phyloP scores from a whole-genome alignment of 2,113 vertebrate genomes.

The Cyphomyrus discorhynchus region DNA sequence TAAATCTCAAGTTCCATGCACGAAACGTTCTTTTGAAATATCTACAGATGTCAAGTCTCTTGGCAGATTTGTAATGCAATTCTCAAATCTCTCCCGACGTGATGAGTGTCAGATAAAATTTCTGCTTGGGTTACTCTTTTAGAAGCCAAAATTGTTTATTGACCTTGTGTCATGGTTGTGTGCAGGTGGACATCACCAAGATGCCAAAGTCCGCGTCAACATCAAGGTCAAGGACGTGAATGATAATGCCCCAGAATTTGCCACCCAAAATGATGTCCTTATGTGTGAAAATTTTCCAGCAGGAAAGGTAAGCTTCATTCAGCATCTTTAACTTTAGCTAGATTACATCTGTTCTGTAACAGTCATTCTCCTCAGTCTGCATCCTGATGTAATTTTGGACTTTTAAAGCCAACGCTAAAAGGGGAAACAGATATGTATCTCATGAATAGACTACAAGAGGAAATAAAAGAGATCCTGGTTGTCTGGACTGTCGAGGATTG shows the following conservation, averaged over 20 bases:
- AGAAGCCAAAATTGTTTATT: neutral
- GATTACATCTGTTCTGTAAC: neutral
- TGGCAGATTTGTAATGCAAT: slow-evolving; percentile 12
- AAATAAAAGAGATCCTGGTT: neutral
- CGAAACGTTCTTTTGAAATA: slow-evolving; percentile 17
- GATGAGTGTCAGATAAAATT: neutral
- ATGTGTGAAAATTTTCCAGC: slow-evolving; percentile 81
- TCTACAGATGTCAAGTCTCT: neutral
- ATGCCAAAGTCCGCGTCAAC: slow-evolving; percentile 86
- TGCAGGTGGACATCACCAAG: slow-evolving; percentile 81
- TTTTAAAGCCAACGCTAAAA: neutral
- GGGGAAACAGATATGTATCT: neutral
- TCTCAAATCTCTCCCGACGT: neutral
- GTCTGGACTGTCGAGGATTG: neutral
- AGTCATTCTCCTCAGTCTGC: neutral
- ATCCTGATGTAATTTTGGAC: neutral
- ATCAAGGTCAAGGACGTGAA: slow-evolving; percentile 85
- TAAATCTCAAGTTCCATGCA: neutral
- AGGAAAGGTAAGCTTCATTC: slow-evolving; percentile 67
- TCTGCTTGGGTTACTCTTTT: neutral
- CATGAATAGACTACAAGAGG: neutral
- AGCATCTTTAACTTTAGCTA: neutral
- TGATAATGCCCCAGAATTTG: slow-evolving; percentile 87
- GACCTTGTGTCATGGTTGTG: slow-evolving; percentile 10
- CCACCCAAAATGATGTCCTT: slow-evolving; percentile 75